Conservation (phyloP, 1,140 invertebrate genomes). For the Calliphora vicina region DNA sequence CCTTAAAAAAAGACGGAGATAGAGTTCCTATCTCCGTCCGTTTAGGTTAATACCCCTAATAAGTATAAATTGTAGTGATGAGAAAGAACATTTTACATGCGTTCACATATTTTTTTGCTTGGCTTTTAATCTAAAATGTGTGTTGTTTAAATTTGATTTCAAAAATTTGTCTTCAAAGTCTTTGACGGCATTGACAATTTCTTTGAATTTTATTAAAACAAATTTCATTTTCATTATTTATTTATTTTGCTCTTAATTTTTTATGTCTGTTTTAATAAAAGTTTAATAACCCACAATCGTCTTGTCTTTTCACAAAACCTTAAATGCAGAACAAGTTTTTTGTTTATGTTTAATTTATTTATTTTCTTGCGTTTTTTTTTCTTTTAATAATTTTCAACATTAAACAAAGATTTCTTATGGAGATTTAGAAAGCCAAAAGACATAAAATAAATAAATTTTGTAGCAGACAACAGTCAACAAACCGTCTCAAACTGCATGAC, state of each 20-base stretch:
- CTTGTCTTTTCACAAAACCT: neutral
- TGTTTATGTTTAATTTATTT: neutral
- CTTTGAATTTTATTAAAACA: neutral
- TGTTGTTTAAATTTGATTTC: neutral
- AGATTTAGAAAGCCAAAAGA: neutral
- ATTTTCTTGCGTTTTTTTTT: no score
- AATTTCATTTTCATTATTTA: neutral
- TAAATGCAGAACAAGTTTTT: neutral
- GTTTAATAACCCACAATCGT: neutral
- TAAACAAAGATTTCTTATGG: neutral
- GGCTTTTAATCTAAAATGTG: neutral
- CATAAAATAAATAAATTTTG: neutral
- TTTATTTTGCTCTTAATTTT: neutral
- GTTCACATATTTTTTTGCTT: neutral
- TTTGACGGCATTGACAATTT: neutral
- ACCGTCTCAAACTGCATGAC: no score
- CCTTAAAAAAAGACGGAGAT: no score
- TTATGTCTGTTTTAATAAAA: neutral
- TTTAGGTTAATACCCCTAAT: neutral
- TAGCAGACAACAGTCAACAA: no score
- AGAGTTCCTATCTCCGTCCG: no score
- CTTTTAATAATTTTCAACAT: no score
- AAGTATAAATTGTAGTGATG: neutral
- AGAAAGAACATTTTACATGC: no score
- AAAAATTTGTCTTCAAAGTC: neutral